phyloP scores from a whole-genome alignment of 1,140 invertebrate species.

The Dinoponera quadriceps region DNA sequence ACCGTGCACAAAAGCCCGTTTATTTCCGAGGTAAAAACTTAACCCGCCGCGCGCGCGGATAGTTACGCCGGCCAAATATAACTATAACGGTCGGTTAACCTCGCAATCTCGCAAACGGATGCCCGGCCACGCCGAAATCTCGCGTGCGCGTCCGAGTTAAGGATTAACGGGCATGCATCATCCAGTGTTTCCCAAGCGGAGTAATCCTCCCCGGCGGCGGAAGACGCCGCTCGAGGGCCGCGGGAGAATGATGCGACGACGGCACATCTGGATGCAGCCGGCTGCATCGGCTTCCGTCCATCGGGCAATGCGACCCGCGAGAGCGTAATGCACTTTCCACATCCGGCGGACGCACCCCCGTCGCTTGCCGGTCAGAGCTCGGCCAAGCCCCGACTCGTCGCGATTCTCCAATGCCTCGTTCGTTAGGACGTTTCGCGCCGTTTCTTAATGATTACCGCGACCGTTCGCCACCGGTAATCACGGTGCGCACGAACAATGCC shows the following conservation, averaged over 20 bases:
- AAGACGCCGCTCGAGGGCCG: constrained; percentile 47
- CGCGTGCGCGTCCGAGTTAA: constrained; percentile 49
- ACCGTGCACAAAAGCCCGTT: background rate
- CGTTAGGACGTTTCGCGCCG: constrained; percentile 10
- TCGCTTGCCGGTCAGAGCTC: too few species aligned
- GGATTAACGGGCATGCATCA: constrained; percentile 55
- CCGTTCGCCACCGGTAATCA: too few species aligned
- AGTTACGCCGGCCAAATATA: constrained; percentile 35
- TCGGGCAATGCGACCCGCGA: constrained; percentile 59
- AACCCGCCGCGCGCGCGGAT: constrained; percentile 3
- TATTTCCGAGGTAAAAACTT: constrained; percentile 16
- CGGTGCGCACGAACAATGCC: constrained; percentile 37
- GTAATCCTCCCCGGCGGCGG: constrained; percentile 30
- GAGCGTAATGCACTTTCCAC: constrained; percentile 46
- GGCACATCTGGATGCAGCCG: constrained; percentile 39
- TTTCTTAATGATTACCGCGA: constrained; percentile 50
- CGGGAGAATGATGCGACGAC: constrained; percentile 59
- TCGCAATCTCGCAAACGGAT: constrained; percentile 52
- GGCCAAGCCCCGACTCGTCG: too few species aligned
- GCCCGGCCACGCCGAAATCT: constrained; percentile 35
- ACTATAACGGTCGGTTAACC: constrained; percentile 38
- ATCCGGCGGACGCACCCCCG: constrained; percentile 17
- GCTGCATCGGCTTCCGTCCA: constrained; percentile 56
- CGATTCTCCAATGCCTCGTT: constrained; percentile 45
- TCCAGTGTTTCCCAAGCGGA: constrained; percentile 43